Base-by-base conservation (phyloP, 1,140 invertebrate species). In the Doryteuthis pealeii region DNA sequence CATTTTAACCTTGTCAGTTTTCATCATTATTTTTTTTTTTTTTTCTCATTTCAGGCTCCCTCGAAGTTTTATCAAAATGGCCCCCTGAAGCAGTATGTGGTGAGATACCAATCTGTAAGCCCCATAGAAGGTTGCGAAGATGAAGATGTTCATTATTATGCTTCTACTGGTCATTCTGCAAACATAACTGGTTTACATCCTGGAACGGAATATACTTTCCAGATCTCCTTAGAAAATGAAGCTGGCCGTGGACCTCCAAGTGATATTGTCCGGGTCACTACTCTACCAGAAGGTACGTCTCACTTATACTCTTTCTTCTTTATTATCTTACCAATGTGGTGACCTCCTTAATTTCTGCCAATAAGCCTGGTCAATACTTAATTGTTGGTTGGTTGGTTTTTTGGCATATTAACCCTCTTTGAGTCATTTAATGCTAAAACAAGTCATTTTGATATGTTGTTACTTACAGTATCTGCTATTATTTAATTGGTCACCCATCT, bases 131-230 rank as follows among this genome's bases (percentile, higher is more conserved):
- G 2, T 58, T 45, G 0, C 22, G 8, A n/a, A 70, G 31, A 76
- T 66, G 31, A 49, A 72, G n/a, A 45, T 43, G 15, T 22, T 15
- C 30, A 33, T 45, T 66, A 30, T 45, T n/a, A 72, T 62, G 18
- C 54, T 4, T 18, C 54, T n/a, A 15, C 3, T 28, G 26, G 54
- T 58, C 54, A n/a, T 18, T 43, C 62, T 58, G 26, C 65, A 30
- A 31, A 33, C 22, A 66, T 81, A 10, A 67, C 49, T 22, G 73
- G 76, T 6, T 74, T 83, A n/a, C 74, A 66, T 33, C 80, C 82
- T 68, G 81, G 80, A 79, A 81, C 75, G 40, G 35, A 66, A 62
- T 83, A 82, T 67, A 76, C 71, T 70, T 71, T 83, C 26, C 43
- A 72, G 14, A 31, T 83, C n/a, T 71, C 74, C 66, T 74, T 72